Evolutionary conservation across 2,888 invertebrate species (phyloP).

Genomic region (Drosophila emarginata): DNA sequence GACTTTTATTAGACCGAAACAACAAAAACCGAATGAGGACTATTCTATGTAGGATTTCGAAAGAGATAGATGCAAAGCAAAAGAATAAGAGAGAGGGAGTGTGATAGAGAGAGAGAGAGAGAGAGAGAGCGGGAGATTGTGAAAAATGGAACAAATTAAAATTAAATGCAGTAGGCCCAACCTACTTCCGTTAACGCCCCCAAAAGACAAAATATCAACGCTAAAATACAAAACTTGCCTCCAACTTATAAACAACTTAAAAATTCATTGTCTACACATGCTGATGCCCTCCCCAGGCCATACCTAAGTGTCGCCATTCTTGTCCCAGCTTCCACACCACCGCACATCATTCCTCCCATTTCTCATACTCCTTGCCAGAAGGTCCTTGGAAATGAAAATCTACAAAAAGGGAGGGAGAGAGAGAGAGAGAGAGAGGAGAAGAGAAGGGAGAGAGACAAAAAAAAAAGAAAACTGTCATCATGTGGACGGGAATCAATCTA

Average conservation of each 20-base stretch:
- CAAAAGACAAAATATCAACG: background rate
- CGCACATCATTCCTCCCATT: background rate
- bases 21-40: background rate
- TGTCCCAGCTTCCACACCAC: background rate
- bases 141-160: background rate
- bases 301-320: background rate
- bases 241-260: conserved; percentile 75
- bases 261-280: conserved; percentile 79
- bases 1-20: conserved; percentile 62
- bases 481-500: conserved; percentile 81
- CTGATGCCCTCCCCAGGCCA: conserved; percentile 37
- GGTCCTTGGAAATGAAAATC: conserved; percentile 7
- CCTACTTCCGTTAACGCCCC: background rate
- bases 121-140: background rate
- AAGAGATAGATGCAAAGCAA: too few relatives aligned
- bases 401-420: background rate
- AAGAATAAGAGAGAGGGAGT: background rate
- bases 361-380: background rate
- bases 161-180: background rate
- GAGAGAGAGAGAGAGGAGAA: background rate
- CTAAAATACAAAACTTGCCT: conserved; percentile 20
- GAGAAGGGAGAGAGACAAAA: background rate
- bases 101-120: background rate
- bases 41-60: too few relatives aligned
- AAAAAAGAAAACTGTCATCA: conserved; percentile 67